Percentiles rank a stretch among this genome's conserved stretches.
Evolutionary conservation across 2,113 vertebrate species (phyloP).

Genomic region (Arizona elegans): DNA sequence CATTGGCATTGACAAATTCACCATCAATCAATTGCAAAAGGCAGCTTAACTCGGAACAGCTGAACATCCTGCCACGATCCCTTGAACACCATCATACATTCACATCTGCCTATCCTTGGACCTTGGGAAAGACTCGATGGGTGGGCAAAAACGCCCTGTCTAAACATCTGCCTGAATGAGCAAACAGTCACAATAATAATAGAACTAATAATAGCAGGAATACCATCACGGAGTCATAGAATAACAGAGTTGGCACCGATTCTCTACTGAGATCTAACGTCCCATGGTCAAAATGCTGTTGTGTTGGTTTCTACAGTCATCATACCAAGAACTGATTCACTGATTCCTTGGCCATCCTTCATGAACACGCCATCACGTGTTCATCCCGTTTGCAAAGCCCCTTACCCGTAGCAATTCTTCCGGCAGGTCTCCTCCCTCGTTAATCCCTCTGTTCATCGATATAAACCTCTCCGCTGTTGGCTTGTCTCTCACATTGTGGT

Average conservation of each 20-base stretch:
- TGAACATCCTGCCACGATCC: no score
- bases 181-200: background rate
- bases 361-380: background rate
- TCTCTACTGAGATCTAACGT: background rate
- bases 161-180: no score
- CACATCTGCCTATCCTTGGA: no score
- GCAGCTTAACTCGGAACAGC: no score
- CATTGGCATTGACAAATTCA: no score
- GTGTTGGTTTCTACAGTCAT: background rate
- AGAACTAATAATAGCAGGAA: no score
- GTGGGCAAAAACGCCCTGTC: no score
- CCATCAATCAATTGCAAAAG: no score
- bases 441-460: slow-evolving; percentile 97
- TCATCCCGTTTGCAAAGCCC: slow-evolving; percentile 7
- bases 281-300: background rate
- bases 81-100: no score
- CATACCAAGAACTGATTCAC: background rate
- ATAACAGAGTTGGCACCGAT: no score
- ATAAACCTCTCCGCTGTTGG: slow-evolving; percentile 94
- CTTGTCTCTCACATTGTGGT: slow-evolving; percentile 96
- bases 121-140: no score
- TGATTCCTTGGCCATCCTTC: background rate
- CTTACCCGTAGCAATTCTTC: slow-evolving; percentile 93
- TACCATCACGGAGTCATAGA: no score
- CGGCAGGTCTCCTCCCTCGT: slow-evolving; percentile 94